Evolutionary conservation across 2,888 invertebrate genomes (phyloP), one percentile per base, ranked within the genome.

Genomic region (Callyntrura sp.): DNA sequence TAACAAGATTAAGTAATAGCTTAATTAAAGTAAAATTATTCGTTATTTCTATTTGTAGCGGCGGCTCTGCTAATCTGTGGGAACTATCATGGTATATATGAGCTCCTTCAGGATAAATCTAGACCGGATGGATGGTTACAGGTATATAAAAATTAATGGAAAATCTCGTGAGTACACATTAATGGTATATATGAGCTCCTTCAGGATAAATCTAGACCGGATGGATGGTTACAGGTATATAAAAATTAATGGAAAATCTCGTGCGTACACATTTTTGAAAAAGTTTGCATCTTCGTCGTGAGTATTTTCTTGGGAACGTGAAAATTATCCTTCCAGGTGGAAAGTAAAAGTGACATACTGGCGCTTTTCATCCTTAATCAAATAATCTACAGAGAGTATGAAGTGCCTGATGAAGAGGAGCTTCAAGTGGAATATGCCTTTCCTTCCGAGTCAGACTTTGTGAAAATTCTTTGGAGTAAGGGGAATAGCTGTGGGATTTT

Each of bases 401-500:
- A 94, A 91, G 81, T 93, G 20, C 94, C 94, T 23, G 92, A 88
- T 28, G 89, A 92, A 11, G 93, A 93, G 51, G 93, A 92, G 86
- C 92, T 93, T 8, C 94, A 94, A 91, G 93, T 94, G 45, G 91
- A 93, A 11, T 94, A 94, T 90, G 94, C 94, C 90, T 92, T 93
- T 70, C 94, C 94, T 11, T 94, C 94, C 68, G 85, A 93, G 17
- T 90, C 87, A 17, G 94, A 94, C 88, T 89, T 94, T 23, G 91
- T 94, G 45, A 93, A 93, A 90, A 60, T 93, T 48, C 78, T 93
- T 88, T 94, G 94, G 94, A 86, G 93, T 25, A 90, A 93, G 45
- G 94, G 94, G 43, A 93, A n/a, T 91, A 85, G 94, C 94, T 51
- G 92, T 94, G 73, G 94, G 94, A 68, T 94, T 95, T 93, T 95